phyloP scores from a whole-genome alignment of 2,797 vertebrate genomes.

The Notolepis coatsorum region DNA sequence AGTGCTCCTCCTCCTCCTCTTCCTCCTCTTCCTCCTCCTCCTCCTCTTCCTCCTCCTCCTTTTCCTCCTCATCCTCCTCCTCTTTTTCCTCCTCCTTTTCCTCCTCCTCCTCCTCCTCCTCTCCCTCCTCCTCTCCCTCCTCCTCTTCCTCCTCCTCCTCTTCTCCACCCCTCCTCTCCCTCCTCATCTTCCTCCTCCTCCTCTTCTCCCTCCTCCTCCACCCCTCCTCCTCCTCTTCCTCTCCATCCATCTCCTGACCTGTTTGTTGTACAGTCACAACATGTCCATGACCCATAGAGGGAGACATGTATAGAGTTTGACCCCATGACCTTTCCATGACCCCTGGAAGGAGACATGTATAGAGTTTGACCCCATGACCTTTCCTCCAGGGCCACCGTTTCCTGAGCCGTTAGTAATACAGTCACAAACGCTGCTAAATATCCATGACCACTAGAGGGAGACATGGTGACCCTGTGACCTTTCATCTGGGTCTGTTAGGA shows the following conservation, averaged over 20 bases:
- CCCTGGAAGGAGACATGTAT: too few relatives aligned
- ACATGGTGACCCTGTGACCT: too few relatives aligned
- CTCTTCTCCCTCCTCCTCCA: neutral
- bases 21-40: neutral
- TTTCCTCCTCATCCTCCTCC: neutral
- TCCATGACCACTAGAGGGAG: too few relatives aligned
- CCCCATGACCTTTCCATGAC: too few relatives aligned
- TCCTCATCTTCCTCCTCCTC: neutral
- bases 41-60: neutral
- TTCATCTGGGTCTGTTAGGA: too few relatives aligned
- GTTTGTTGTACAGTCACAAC: too few relatives aligned
- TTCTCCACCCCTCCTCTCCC: neutral
- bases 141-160: neutral
- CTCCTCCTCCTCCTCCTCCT: neutral
- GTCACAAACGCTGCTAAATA: too few relatives aligned
- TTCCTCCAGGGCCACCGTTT: too few relatives aligned
- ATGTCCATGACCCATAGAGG: too few relatives aligned
- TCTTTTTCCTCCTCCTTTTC: neutral
- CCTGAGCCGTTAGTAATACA: too few relatives aligned
- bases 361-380: too few relatives aligned
- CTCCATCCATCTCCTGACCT: neutral
- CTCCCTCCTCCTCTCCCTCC: neutral
- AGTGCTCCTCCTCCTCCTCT: conserved; percentile 13
- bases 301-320: too few relatives aligned
- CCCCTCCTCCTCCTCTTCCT: neutral